Conservation (phyloP, 2,797 vertebrate species). For the Anas flavirostris region DNA sequence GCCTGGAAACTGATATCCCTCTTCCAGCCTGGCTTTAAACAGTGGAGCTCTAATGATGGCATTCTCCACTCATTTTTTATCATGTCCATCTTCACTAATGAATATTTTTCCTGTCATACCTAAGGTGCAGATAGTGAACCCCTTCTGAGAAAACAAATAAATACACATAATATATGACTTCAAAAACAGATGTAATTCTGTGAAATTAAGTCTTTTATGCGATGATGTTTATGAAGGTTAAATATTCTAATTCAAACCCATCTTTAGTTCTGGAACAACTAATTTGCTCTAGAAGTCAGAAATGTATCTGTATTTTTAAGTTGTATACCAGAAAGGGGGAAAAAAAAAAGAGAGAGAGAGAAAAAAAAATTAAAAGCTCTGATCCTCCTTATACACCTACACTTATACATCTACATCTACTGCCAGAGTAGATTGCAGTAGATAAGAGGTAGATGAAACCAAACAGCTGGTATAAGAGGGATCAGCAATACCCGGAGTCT, state of each 20-base stretch:
- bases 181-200: not conserved
- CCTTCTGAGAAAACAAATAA: not conserved
- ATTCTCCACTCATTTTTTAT: not conserved
- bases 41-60: not conserved
- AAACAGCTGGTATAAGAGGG: not conserved
- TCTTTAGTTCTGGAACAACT: not conserved
- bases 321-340: not conserved
- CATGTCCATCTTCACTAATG: not conserved
- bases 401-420: not conserved
- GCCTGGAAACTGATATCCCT: not conserved
- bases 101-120: not conserved
- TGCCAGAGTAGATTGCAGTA: not conserved
- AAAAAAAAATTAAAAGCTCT: not conserved
- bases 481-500: not conserved
- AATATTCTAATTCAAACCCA: not conserved
- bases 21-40: not conserved
- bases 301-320: not conserved
- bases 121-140: not conserved
- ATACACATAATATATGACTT: not conserved
- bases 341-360: not conserved
- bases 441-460: not conserved
- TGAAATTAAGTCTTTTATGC: not conserved
- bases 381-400: not conserved
- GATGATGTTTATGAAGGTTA: not conserved
- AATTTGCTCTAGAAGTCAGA: not conserved